phyloP scores from a whole-genome alignment of 2,797 vertebrate genomes.

The Amblyopsis hoosieri region DNA sequence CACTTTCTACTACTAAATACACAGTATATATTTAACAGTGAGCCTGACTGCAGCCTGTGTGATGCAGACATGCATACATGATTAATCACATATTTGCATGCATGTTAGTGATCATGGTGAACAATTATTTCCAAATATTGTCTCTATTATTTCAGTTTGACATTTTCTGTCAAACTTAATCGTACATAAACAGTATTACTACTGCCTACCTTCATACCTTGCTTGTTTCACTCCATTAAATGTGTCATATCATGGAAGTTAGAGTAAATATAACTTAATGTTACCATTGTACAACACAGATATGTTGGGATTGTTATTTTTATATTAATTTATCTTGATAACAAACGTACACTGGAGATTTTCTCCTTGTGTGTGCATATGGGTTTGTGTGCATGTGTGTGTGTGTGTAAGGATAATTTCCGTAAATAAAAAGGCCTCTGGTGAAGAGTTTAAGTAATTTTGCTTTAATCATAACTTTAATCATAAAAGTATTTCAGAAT shows the following conservation, averaged over 20 bases:
- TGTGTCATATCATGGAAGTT: slow-evolving; percentile 22
- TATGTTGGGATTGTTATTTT: slow-evolving; percentile 60
- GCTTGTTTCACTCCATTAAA: slow-evolving; percentile 11
- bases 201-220: not conserved
- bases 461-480: not conserved
- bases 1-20: too few relatives aligned
- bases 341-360: slow-evolving; percentile 21
- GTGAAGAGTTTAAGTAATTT: not conserved
- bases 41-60: too few relatives aligned
- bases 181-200: not conserved
- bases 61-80: too few relatives aligned
- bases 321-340: slow-evolving; percentile 41
- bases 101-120: too few relatives aligned
- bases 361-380: not conserved
- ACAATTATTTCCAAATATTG: too few relatives aligned
- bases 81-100: too few relatives aligned
- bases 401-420: slow-evolving; percentile 43
- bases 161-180: not conserved
- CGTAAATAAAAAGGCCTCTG: slow-evolving; percentile 34
- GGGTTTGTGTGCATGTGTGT: slow-evolving; percentile 22
- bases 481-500: not conserved
- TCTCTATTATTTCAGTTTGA: too few relatives aligned
- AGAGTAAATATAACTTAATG: slow-evolving; percentile 24
- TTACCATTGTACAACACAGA: slow-evolving; percentile 46
- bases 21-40: too few relatives aligned